Evolutionary conservation across 2,113 vertebrate species (phyloP), one percentile per base, ranked within the genome.

Genomic region (Rhea pennata): DNA sequence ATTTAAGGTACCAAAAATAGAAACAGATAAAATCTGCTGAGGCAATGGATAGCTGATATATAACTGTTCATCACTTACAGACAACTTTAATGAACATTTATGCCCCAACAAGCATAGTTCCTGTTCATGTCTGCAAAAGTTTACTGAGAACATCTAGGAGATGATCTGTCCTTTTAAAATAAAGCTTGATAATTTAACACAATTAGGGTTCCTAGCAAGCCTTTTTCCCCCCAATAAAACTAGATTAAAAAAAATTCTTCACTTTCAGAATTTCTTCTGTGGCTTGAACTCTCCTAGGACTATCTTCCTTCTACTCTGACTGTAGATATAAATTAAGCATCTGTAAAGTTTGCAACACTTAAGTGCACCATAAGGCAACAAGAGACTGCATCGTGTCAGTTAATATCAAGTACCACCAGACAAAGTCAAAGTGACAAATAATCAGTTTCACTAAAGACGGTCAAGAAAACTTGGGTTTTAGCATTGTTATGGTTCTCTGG

Each of bases 371-470:
- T 29, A 31, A 31, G 40, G 42, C 65, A 44, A 12, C 10, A 20
- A 15, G 16, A 44, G 27, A 12, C 40, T 29, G 39, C 27, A 21
- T 27, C 21, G 20, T 13, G 15, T 21, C n/a, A 27, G 48, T 9
- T 13, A 27, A 16, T 9, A 15, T 5, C 23, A 36, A 51, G 13
- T 39, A 27, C 20, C 13, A 23, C 15, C 15, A 51, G 23, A 36
- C 36, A 23, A 6, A 42, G 70, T 0, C 29, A 31, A 3, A 29
- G 15, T 22, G 33, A 24, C 4, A 2, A 4, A 15, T 1, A 31
- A 10, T 13, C 23, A 1, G 17, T 6, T 7, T 5, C 21, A n/a
- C 23, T 40, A 3, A 3, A 40, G 11, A 19, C 23, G 16, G 2
- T 44, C 6, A 19, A 33, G 36, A 59, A 26, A n/a, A 12, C 1